Evolutionary conservation across 2,888 invertebrate species (phyloP).

Genomic region (Eucera pruinosa): DNA sequence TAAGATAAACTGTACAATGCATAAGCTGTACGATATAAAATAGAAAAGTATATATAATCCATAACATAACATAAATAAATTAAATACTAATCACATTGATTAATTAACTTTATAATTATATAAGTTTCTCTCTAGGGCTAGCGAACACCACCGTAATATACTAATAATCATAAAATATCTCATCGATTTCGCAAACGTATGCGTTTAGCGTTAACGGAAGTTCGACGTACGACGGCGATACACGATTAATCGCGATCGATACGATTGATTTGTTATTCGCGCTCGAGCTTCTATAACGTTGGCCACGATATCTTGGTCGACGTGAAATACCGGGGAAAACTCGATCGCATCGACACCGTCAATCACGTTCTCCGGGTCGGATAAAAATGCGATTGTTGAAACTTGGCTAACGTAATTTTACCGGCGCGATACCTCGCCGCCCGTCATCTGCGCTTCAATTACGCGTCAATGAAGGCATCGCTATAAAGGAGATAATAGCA

Average conservation of each 20-base stretch:
- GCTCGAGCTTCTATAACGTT: slow-evolving; percentile 38
- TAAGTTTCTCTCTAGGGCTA: too few species aligned
- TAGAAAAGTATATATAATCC: too few species aligned
- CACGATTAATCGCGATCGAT: slow-evolving; percentile 50
- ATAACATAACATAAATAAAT: too few species aligned
- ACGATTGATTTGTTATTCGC: slow-evolving; percentile 47
- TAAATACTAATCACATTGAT: too few species aligned
- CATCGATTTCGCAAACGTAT: too few species aligned
- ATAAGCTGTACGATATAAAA: too few species aligned
- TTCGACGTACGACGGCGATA: not conserved
- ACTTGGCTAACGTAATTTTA: slow-evolving; percentile 75
- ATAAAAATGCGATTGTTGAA: slow-evolving; percentile 75
- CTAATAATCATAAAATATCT: too few species aligned
- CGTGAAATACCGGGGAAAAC: slow-evolving; percentile 28
- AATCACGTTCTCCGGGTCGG: slow-evolving; percentile 48
- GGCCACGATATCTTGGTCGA: slow-evolving; percentile 49
- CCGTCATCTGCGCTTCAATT: slow-evolving; percentile 62
- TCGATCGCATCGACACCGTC: slow-evolving; percentile 60
- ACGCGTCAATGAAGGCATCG: slow-evolving; percentile 43
- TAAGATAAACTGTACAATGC: too few species aligned
- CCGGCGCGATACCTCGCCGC: slow-evolving; percentile 36
- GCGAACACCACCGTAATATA: too few species aligned
- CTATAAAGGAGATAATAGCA: slow-evolving; percentile 36
- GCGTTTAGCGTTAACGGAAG: too few species aligned
- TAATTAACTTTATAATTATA: too few species aligned